A percentile compares a stretch with the other conserved stretches of the same genome.
Evolutionary conservation across 2,797 vertebrate genomes (phyloP).

Genomic region (Clamator glandarius): DNA sequence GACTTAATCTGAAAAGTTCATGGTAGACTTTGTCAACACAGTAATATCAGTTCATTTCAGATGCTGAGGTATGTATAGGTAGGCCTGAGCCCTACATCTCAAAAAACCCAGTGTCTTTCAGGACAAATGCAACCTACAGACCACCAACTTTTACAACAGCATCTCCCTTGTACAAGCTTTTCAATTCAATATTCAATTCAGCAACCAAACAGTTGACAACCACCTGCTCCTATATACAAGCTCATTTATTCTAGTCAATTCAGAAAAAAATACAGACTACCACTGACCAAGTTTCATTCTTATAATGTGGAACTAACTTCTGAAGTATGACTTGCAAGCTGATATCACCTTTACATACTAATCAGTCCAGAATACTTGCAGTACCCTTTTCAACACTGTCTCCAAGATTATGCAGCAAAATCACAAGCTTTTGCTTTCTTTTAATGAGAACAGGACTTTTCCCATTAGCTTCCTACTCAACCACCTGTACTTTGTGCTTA

Average conservation of each 20-base stretch:
- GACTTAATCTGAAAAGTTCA: background rate
- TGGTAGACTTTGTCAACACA: background rate
- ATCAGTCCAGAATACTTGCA: background rate
- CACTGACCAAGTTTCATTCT: background rate
- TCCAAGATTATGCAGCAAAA: background rate
- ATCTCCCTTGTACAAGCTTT: background rate
- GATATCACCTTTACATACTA: background rate
- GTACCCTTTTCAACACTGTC: background rate
- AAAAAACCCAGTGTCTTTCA: fast-evolving
- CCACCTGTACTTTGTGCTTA: background rate
- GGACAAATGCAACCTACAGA: background rate
- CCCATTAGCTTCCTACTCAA: background rate
- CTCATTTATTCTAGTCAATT: background rate
- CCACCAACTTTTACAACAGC: background rate
- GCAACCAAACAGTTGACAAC: too few relatives aligned
- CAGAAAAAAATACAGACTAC: background rate
- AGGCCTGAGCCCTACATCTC: background rate
- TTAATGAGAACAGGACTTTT: background rate
- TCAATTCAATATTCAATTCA: too few relatives aligned
- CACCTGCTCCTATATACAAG: too few relatives aligned
- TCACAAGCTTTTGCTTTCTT: background rate
- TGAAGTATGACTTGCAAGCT: background rate
- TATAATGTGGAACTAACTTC: background rate
- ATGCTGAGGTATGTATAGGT: background rate
- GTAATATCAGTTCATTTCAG: background rate